Conservation (phyloP, 1,140 invertebrate genomes). For the Zaprionus africanus region DNA sequence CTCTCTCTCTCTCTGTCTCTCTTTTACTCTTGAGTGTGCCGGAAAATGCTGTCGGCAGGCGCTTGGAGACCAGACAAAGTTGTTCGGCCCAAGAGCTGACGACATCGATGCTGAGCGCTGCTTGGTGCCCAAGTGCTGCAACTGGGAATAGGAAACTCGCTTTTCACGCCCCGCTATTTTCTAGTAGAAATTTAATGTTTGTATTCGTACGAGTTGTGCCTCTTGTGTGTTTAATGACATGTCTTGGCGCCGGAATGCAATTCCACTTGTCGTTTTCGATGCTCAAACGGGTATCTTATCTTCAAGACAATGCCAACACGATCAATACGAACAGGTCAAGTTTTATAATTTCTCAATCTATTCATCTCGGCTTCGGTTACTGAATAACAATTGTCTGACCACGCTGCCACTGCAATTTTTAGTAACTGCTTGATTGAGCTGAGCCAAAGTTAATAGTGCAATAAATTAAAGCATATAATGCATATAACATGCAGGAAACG, state of each 20-base stretch:
- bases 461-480: slow-evolving; percentile 3
- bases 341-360: background rate
- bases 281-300: slow-evolving; percentile 8
- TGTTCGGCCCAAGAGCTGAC: slow-evolving; percentile 42
- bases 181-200: slow-evolving; percentile 24
- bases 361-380: background rate
- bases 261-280: slow-evolving; percentile 4
- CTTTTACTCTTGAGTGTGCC: slow-evolving; percentile 82
- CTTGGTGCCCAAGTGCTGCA: background rate
- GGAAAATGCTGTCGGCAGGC: slow-evolving; percentile 87
- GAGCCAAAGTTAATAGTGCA: background rate
- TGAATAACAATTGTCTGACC: background rate
- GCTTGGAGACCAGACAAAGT: slow-evolving; percentile 64
- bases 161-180: slow-evolving; percentile 36
- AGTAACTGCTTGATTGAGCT: background rate
- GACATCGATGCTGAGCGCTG: slow-evolving; percentile 11
- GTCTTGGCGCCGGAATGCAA: slow-evolving; percentile 9
- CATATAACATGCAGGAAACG: slow-evolving; percentile 1
- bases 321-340: background rate
- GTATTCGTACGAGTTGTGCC: background rate
- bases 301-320: background rate
- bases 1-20: slow-evolving; percentile 43
- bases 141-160: slow-evolving; percentile 21
- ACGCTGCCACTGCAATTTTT: background rate
- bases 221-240: slow-evolving; percentile 3